Evolutionary conservation across 2,888 invertebrate genomes (phyloP), one percentile per base, ranked within the genome.

Genomic region (Synergus umbraculus): DNA sequence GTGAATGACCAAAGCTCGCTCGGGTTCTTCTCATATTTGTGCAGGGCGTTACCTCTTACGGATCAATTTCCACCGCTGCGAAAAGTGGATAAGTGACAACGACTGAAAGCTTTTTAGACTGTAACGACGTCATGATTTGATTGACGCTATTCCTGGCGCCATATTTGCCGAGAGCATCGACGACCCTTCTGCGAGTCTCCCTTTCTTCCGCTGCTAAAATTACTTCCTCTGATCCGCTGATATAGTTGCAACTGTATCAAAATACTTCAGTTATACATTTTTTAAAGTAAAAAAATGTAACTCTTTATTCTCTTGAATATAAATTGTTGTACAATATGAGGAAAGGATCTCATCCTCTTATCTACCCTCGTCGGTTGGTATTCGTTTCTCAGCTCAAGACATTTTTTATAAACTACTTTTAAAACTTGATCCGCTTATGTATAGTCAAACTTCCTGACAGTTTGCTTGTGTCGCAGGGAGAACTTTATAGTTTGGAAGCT

Each of bases 401-500:
- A 54, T 15, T 65, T 49, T 18, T 65, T 13, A 9, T 8, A 18
- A 37, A 18, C 13, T 41, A n/a, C 44, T 60, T 46, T n/a, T 54
- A 54, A 69, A 69, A 69, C 7, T 69, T 37, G 10, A 49, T 69
- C 37, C 37, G 49, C 69, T 69, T 37, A 69, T 12, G 41, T 43
- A 37, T 15, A 49, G 69, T 37, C 12, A 1, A 54, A 82, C 80
- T 77, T 78, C 78, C 65, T 58, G 78, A 67, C 77, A 83, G 84
- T 87, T 85, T 87, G 84, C 82, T 76, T 78, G 63, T 73, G 54
- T 41, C 37, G 54, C 5, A 37, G 76, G 69, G 63, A 79, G 83
- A 88, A 87, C 83, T 88, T 83, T 79, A 37, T 37, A 81, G 80
- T 80, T 83, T 79, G 86, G 84, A 88, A 87, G 86, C 87, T 86